These are phyloP conservation scores for Silvanus unidentatus DNA, from an alignment of 2,888 invertebrate genomes.

Conservation along the genomic window DNA sequence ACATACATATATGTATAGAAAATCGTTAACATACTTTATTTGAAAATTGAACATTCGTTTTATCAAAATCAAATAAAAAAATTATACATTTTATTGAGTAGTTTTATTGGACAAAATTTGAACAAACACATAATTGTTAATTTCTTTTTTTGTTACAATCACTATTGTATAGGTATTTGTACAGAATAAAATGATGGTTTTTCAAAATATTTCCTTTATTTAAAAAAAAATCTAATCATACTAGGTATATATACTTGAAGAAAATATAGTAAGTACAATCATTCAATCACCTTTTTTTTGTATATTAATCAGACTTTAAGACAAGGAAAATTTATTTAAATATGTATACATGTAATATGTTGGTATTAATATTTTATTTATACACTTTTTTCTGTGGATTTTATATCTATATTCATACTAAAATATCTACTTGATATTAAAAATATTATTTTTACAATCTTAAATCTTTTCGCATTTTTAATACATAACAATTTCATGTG, in stretches of 20 bases:
- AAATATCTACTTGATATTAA: conserved; percentile 25
- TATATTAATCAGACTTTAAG: conserved; percentile 24
- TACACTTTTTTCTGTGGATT: conserved; percentile 7
- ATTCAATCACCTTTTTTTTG: conserved; percentile 9
- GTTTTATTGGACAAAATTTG: conserved; percentile 19
- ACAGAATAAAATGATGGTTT: conserved; percentile 12
- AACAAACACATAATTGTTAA: conserved; percentile 16
- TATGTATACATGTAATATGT: conserved; percentile 14
- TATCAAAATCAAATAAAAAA: too few species aligned
- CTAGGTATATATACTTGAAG: neutral
- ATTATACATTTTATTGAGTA: neutral
- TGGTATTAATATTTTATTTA: conserved; percentile 8
- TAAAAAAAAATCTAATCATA: too few species aligned
- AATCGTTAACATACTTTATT: too few species aligned
- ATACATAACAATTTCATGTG: neutral
- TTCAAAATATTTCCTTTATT: too few species aligned
- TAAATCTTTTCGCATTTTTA: conserved; percentile 4
- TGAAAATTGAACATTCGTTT: too few species aligned
- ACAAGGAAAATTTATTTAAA: conserved; percentile 23
- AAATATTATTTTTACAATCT: conserved; percentile 29
- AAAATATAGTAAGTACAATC: conserved; percentile 12
- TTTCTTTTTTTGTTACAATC: conserved; percentile 12
- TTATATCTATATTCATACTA: neutral
- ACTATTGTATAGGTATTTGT: conserved; percentile 12
- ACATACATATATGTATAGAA: too few species aligned